Evolutionary conservation across 2,888 invertebrate genomes (phyloP), one percentile per base, ranked within the genome.

Genomic region (Linhomoeus sp.): DNA sequence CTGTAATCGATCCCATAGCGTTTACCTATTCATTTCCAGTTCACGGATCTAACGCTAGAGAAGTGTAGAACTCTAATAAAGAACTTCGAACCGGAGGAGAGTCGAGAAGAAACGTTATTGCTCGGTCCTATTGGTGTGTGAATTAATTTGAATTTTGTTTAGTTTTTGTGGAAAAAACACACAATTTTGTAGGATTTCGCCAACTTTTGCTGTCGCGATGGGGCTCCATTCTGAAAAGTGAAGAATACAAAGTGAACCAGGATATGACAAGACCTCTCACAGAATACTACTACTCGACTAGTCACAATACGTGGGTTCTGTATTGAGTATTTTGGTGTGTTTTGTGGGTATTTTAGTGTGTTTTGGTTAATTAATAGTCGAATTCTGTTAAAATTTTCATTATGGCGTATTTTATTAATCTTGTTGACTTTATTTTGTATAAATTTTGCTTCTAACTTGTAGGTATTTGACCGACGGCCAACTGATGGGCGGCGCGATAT

Each of bases 261-360:
- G 72, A 74, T 53, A 74, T 74, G 74, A 66, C 58, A 0, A 66
- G 65, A 37, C 73, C 74, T 1, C 59, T 74, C 46, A 60, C 67
- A 20, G 66, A 73, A 54, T 74, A 74, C 57, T 73, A 65, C 62
- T 70, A 74, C 47, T 69, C 70, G 33, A 71, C 73, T 5, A 74
- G 73, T 2, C 74, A 74, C 54, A 74, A 74, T 58, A 74, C 74
- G 73, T 74, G 58, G 62, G 71, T 60, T n/a, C n/a, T n/a, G n/a
- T n/a, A n/a, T n/a, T n/a, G n/a, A n/a, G n/a, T n/a, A n/a, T n/a
- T n/a, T n/a, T n/a, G n/a, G n/a, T n/a, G n/a, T n/a, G n/a, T n/a
- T n/a, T n/a, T n/a, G n/a, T n/a, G n/a, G n/a, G n/a, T n/a, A n/a
- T n/a, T n/a, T n/a, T n/a, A n/a, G 35, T 9, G 19, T 20, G 19